phyloP scores from a whole-genome alignment of 1,140 invertebrate genomes.

The Pemphigus obesinymphae region DNA sequence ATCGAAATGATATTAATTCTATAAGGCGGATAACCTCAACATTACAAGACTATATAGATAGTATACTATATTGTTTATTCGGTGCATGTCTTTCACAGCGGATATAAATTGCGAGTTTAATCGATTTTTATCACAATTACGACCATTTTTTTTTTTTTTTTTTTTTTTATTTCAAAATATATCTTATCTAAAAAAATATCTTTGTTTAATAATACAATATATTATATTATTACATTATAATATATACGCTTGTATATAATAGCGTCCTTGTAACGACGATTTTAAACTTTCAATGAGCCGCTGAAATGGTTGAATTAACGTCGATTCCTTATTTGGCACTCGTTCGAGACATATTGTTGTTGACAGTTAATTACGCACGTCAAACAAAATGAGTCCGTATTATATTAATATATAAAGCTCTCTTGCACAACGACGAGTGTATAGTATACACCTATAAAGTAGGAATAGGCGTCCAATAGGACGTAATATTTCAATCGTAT shows the following conservation, averaged over 20 bases:
- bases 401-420: background rate
- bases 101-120: background rate
- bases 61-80: background rate
- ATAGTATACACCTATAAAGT: no score
- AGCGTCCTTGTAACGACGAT: conserved; percentile 1
- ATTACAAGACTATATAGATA: no score
- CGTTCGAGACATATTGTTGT: conserved; percentile 1
- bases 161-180: background rate
- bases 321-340: conserved; percentile 7
- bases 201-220: background rate
- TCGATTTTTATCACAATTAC: background rate
- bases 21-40: background rate
- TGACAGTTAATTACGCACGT: conserved; percentile 19
- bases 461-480: no score
- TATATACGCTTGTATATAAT: background rate
- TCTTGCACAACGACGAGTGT: background rate
- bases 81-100: background rate
- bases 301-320: conserved; percentile 4
- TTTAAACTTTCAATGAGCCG: conserved; percentile 23
- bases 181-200: background rate
- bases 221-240: no score
- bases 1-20: background rate
- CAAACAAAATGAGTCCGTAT: conserved; percentile 26
- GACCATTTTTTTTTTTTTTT: background rate
- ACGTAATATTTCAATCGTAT: no score